Conservation (phyloP, 1,140 invertebrate genomes). For the Drosophila nikananu region DNA sequence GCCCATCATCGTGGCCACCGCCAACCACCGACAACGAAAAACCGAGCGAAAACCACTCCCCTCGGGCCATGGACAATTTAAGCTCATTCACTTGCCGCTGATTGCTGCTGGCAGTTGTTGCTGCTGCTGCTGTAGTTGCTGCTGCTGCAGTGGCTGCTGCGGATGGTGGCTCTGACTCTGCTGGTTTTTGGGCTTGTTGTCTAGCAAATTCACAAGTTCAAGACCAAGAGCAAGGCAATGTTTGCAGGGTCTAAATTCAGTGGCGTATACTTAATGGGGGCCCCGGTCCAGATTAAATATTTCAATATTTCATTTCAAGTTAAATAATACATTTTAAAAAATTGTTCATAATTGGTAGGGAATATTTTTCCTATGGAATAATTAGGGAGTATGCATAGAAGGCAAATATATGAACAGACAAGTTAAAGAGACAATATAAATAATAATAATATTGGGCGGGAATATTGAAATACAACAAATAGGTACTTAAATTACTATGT, state of each 20-base stretch:
- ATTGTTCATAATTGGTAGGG: too few relatives aligned
- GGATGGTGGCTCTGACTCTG: constrained; percentile 27
- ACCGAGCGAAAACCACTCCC: constrained; percentile 36
- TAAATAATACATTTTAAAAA: too few relatives aligned
- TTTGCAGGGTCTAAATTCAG: constrained; percentile 51
- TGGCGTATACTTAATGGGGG: background rate
- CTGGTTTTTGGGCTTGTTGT: constrained; percentile 62
- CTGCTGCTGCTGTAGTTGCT: constrained; percentile 34
- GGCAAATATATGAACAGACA: too few relatives aligned
- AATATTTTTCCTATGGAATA: too few relatives aligned
- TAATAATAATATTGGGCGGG: too few relatives aligned
- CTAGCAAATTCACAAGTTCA: constrained; percentile 82
- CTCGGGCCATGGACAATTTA: constrained; percentile 70
- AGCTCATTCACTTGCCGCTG: constrained; percentile 82
- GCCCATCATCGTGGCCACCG: constrained; percentile 58
- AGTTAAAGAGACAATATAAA: too few relatives aligned
- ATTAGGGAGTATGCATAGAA: too few relatives aligned
- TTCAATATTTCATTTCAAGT: background rate
- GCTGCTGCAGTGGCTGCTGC: constrained; percentile 29
- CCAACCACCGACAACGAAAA: constrained; percentile 31
- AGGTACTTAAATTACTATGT: too few relatives aligned
- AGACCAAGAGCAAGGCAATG: constrained; percentile 74
- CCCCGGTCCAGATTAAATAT: background rate
- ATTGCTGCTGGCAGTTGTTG: constrained; percentile 76
- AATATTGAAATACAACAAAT: too few relatives aligned